phyloP scores from a whole-genome alignment of 92 coral and sea anemone genomes.

The Palythoa grandis region DNA sequence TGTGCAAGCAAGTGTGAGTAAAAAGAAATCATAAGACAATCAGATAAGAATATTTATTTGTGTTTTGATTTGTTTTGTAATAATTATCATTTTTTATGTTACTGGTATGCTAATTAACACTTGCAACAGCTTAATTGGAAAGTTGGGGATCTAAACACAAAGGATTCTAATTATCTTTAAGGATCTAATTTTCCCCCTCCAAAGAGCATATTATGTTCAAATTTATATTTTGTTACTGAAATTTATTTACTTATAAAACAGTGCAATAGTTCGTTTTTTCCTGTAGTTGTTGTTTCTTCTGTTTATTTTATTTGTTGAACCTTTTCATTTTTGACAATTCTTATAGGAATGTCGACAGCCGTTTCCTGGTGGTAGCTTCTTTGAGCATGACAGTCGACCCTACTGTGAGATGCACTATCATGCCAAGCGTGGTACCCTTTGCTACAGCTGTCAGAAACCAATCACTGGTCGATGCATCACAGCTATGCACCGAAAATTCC shows the following conservation, averaged over 20 bases:
- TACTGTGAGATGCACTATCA: conserved; percentile 99
- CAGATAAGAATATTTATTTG: neutral
- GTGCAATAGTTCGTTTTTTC: too few species aligned
- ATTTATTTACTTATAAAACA: too few species aligned
- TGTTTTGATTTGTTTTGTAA: neutral
- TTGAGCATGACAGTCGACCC: conserved; percentile 97
- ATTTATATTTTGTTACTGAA: too few species aligned
- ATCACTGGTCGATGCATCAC: conserved; percentile 99
- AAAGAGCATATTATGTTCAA: too few species aligned
- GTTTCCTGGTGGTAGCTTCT: conserved; percentile 99
- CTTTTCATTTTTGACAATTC: neutral
- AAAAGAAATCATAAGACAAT: too few species aligned
- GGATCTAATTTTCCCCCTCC: too few species aligned
- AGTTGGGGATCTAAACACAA: too few species aligned
- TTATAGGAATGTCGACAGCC: conserved; percentile 97
- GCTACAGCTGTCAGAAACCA: conserved; percentile 99
- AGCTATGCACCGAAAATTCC: conserved; percentile 99
- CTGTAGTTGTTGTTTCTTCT: neutral
- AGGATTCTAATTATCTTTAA: too few species aligned
- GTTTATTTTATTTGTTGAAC: neutral
- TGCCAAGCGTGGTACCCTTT: conserved; percentile 93
- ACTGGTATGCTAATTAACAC: too few species aligned
- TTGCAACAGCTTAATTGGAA: too few species aligned
- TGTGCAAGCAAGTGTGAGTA: too few species aligned
- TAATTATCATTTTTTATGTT: too few species aligned